These are phyloP conservation scores for Eupithecia inturbata DNA, from an alignment of 2,888 invertebrate genomes.

Conservation along the genomic window DNA sequence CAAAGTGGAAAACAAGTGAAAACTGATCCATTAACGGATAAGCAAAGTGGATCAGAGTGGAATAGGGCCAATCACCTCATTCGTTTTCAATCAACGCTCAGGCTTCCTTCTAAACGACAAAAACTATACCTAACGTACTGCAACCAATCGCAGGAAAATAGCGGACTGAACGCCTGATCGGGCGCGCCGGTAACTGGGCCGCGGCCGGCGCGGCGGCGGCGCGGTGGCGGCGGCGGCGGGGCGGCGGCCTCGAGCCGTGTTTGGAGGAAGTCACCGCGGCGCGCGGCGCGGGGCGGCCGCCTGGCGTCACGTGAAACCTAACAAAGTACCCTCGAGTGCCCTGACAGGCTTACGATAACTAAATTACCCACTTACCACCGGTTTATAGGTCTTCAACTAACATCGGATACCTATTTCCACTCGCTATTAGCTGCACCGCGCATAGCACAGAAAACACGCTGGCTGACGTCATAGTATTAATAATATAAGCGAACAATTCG, in stretches of 20 bases:
- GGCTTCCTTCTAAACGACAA: conserved; percentile 17
- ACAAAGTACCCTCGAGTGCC: not conserved
- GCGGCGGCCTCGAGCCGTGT: not conserved
- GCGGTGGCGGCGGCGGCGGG: too few relatives aligned
- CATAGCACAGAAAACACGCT: too few relatives aligned
- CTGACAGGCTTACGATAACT: conserved; percentile 1
- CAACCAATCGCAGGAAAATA: conserved; percentile 27
- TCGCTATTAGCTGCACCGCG: too few relatives aligned
- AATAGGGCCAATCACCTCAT: conserved; percentile 22
- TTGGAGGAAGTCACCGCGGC: not conserved
- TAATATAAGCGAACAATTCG: too few relatives aligned
- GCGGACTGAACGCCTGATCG: conserved; percentile 29
- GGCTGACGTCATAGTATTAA: too few relatives aligned
- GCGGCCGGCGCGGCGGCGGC: too few relatives aligned
- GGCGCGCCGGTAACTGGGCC: conserved; percentile 4
- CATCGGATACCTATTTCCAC: not conserved
- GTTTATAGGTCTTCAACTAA: not conserved
- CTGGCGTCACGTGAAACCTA: not conserved
- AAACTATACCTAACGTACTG: conserved; percentile 22
- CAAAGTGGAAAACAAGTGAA: too few relatives aligned
- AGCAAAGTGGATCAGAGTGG: too few relatives aligned
- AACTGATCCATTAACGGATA: too few relatives aligned
- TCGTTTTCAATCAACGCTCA: conserved; percentile 31
- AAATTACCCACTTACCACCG: not conserved
- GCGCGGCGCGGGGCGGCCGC: not conserved